Evolutionary conservation across 2,797 vertebrate species (phyloP).

Genomic region (Tenualosa thibaudeaui): DNA sequence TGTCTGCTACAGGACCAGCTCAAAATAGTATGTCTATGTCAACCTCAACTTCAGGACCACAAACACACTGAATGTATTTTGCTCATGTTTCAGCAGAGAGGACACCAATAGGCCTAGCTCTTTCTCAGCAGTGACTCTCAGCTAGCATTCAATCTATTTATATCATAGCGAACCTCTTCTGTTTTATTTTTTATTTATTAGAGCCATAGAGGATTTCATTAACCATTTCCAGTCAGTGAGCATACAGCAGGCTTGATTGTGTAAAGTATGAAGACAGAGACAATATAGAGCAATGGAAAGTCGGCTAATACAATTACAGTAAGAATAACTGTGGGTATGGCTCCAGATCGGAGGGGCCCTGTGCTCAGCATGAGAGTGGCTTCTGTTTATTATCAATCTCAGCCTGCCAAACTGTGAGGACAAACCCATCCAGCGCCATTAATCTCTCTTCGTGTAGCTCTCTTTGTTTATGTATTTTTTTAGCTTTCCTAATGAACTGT

Average conservation of each 20-base stretch:
- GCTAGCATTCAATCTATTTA: background rate
- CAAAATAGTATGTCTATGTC: background rate
- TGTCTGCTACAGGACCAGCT: background rate
- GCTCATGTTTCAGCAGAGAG: background rate
- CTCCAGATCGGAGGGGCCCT: background rate
- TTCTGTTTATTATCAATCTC: slow-evolving; percentile 18
- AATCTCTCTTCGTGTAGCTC: slow-evolving; percentile 6
- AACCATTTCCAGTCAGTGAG: background rate
- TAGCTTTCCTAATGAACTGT: slow-evolving; percentile 18
- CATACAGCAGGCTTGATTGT: background rate
- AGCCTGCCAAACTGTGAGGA: background rate
- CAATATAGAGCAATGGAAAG: background rate
- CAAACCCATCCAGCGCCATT: background rate
- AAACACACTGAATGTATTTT: background rate
- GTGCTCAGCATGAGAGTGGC: background rate
- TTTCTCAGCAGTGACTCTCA: background rate
- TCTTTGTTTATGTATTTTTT: slow-evolving; percentile 22
- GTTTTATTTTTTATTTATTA: background rate
- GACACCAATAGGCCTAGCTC: background rate
- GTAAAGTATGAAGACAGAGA: background rate
- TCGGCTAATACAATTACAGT: background rate
- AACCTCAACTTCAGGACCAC: background rate
- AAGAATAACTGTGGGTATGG: background rate
- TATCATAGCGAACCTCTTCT: background rate
- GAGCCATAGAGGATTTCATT: background rate